A percentile compares a stretch with the other conserved stretches of the same genome.
phyloP scores from a whole-genome alignment of 2,888 invertebrate genomes.

The Rhingia campestris region DNA sequence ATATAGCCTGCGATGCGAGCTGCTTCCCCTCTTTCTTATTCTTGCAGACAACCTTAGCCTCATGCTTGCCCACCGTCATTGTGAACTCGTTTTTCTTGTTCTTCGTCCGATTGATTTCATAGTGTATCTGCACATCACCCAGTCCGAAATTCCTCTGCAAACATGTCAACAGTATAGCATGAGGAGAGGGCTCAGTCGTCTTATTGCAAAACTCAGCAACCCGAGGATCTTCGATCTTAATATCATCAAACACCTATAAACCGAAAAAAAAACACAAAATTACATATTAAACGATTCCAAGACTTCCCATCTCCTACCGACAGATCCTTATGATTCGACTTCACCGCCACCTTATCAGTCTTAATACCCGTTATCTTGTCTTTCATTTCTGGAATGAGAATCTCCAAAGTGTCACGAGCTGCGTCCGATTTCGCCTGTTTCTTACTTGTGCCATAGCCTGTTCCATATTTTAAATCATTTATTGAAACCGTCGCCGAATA shows the following conservation, averaged over 20 bases:
- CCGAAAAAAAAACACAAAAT: constrained; percentile 3
- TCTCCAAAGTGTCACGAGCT: constrained; percentile 93
- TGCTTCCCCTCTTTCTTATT: constrained; percentile 99
- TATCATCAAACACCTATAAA: constrained; percentile 93
- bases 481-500: constrained; percentile 97
- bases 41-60: constrained; percentile 94
- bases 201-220: constrained; percentile 97
- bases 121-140: constrained; percentile 93
- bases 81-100: constrained; percentile 96
- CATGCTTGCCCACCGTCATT: constrained; percentile 96
- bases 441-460: constrained; percentile 97
- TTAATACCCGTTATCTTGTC: constrained; percentile 88
- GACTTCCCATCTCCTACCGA: constrained; percentile 80
- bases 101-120: constrained; percentile 92
- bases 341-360: constrained; percentile 77
- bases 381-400: constrained; percentile 95
- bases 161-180: constrained; percentile 95
- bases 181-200: constrained; percentile 97
- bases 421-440: constrained; percentile 98
- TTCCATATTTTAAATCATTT: constrained; percentile 95
- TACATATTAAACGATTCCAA: background rate
- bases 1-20: constrained; percentile 95
- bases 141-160: constrained; percentile 96
- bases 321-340: constrained; percentile 83
- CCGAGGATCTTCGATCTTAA: constrained; percentile 96